Evolutionary conservation across 2,797 vertebrate genomes (phyloP).

Genomic region (Enteromius anoplus): DNA sequence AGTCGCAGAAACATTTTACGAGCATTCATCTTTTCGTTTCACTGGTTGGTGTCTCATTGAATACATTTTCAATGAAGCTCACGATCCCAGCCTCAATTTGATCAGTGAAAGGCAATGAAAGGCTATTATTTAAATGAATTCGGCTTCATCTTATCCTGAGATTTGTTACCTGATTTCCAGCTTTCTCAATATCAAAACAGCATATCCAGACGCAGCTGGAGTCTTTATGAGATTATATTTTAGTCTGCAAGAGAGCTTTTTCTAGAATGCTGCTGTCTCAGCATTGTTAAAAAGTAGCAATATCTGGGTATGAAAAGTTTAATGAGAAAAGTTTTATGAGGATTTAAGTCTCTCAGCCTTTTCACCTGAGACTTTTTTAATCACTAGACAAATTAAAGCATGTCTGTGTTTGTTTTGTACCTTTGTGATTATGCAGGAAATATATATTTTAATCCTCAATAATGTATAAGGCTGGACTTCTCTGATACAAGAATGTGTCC

Average conservation of each 20-base stretch:
- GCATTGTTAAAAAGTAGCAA: conserved; percentile 24
- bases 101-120: conserved; percentile 32
- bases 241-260: background rate
- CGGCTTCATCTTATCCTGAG: conserved; percentile 19
- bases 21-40: conserved; percentile 49
- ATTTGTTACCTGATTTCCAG: conserved; percentile 32
- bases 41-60: conserved; percentile 35
- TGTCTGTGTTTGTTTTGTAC: conserved; percentile 15
- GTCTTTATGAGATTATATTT: conserved; percentile 20
- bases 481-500: background rate
- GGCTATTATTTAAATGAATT: conserved; percentile 38
- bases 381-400: conserved; percentile 12
- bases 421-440: background rate
- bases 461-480: background rate
- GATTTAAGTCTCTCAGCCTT: background rate
- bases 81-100: conserved; percentile 18
- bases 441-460: background rate
- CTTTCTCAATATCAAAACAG: conserved; percentile 33
- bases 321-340: conserved; percentile 23
- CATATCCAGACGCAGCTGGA: conserved; percentile 6
- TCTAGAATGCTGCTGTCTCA: conserved; percentile 28
- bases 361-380: conserved; percentile 1
- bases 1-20: conserved; percentile 39
- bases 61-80: conserved; percentile 32
- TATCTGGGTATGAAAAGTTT: conserved; percentile 14